Evolutionary conservation across 1,140 invertebrate genomes (phyloP), one percentile per base, ranked within the genome.

Genomic region (Solenopsis invicta): DNA sequence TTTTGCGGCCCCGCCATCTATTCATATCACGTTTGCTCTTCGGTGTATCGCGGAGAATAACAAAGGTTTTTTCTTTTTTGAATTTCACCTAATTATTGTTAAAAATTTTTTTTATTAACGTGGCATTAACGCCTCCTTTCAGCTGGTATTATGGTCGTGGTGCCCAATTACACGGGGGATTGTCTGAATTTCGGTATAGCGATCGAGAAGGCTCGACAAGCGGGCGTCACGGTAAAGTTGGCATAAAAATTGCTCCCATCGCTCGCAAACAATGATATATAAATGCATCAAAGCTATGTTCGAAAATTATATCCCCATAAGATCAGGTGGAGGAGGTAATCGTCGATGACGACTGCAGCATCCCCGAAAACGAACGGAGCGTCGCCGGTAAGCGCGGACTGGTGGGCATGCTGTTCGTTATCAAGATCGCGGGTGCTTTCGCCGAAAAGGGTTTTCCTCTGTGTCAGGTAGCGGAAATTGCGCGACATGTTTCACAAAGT

Each of bases 121-220:
- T 37, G n/a, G 13, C 24, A 10, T 74, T 48, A 37, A 41, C 66
- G 0, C 72, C n/a, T 88, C 41, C 75, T 92, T 95, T 56, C 71
- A 97, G 97, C 95, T 86, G 98, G 98, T 41, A 96, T 97, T 67
- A 91, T 98, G 5, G 96, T 98, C 0, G 95, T 98, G 21, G 96
- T 98, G 9, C 97, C 97, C 12, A 99, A 99, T 95, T 99, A 99
- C 93, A 99, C 98, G 8, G 98, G 98, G 0, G 98, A 99, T 92
- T 95, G 98, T 89, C 94, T 99, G 4, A 98, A 98, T 94, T 98
- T 98, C 95, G 98, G 98, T 21, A 96, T 98, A 93, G 98, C 98
- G 1, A 96, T 97, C 59, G 98, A 98, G 93, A 96, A 97, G 92
- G 97, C 97, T 2, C 97, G 95, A 92, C 95, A 95, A 59, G 94